A percentile compares a stretch with the other conserved stretches of the same genome.
Conservation (phyloP, 2,797 vertebrate genomes). For the Ctenosaura bakeri region DNA sequence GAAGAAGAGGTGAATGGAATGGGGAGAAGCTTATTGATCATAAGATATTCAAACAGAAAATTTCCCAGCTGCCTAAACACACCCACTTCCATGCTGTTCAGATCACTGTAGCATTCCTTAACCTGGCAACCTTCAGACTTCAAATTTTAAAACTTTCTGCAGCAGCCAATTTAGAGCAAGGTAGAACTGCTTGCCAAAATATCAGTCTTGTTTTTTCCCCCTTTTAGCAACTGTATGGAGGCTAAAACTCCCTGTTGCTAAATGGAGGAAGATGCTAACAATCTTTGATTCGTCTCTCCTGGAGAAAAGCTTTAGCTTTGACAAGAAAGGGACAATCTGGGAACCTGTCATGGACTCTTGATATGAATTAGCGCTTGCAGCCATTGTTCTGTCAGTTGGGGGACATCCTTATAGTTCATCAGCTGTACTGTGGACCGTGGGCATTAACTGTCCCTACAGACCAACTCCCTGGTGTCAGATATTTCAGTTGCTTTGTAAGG, state of each 20-base stretch:
- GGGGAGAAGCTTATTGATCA: slow-evolving; percentile 48
- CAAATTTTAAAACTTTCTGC: slow-evolving; percentile 8
- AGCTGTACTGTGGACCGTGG: fast-evolving
- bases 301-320: not conserved
- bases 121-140: not conserved
- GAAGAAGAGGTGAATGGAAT: slow-evolving; percentile 47
- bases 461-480: not conserved
- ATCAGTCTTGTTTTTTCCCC: not conserved
- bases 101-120: not conserved
- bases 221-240: not conserved
- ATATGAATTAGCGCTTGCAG: not conserved
- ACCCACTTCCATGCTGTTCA: slow-evolving; percentile 24
- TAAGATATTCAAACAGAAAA: slow-evolving; percentile 32
- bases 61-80: slow-evolving; percentile 16
- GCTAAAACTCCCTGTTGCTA: not conserved
- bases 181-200: not conserved
- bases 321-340: not conserved
- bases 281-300: not conserved
- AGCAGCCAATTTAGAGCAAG: slow-evolving; percentile 21
- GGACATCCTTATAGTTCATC: not conserved
- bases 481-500: not conserved
- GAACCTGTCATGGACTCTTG: fast-evolving
- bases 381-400: not conserved
- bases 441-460: fast-evolving
- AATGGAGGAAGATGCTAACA: not conserved